Evolutionary conservation across 2,888 invertebrate genomes (phyloP), one percentile per base, ranked within the genome.

Genomic region (Caenorhabditis sp.): DNA sequence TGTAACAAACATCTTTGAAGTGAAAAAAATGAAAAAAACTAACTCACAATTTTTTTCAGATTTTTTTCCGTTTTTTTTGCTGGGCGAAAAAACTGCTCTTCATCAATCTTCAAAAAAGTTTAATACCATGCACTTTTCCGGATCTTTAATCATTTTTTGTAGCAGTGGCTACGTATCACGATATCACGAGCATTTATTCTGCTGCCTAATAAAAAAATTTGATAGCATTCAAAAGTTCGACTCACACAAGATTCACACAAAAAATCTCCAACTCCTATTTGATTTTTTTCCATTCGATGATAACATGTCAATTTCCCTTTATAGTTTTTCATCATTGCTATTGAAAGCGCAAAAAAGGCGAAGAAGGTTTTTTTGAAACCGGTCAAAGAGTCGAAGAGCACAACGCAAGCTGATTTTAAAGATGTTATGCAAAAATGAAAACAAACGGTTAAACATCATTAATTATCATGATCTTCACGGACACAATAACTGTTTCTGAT

Each of bases 301-400:
- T 61, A 70, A 70, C 60, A 47, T 51, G 18, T 32, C 32, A 35
- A 70, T 51, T 32, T 18, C 35, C 51, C 35, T 62, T 53, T 58
- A 50, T 44, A 44, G 47, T 60, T 58, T 60, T 51, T 74, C 58
- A 65, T 65, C 65, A 64, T 18, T 13, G 13, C 40, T 15, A 40
- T n/a, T n/a, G n/a, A 40, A 15, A 47, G 47, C 50, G 51, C 58
- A 58, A 20, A 18, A n/a, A n/a, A n/a, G n/a, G n/a, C 3, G 58
- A 56, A 74, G 65, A 51, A 51, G 20, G 65, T 74, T 74, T 74
- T 74, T 74, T 37, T 20, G 11, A 50, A 40, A n/a, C 2, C 18
- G n/a, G n/a, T n/a, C n/a, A n/a, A 60, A 37, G 35, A 65, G 74
- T 74, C 74, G 67, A 65, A 65, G 74, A 60, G 74, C 74, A 74